Base-by-base conservation (phyloP, 2,888 invertebrate species). In the Ceramica pisi region DNA sequence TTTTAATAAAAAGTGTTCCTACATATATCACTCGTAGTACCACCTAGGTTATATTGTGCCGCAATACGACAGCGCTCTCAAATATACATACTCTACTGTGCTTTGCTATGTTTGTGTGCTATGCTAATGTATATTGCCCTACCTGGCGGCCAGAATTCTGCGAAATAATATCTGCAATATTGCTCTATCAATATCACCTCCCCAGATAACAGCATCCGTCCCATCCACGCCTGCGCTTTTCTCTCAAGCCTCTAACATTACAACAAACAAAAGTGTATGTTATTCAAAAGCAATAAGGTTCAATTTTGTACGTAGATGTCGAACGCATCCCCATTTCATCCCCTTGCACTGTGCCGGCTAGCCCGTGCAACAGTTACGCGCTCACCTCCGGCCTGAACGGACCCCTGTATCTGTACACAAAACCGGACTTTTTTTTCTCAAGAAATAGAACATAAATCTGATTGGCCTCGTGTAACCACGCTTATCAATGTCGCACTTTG, bases 221-320 rank as follows among this genome's bases (percentile, higher is more conserved):
- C 14, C 5, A 6, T n/a, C 41, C 68, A 67, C 74, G 74, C 74
- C 12, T 79, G 78, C 78, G 79, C 62, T 46, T 14, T 78, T 5
- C 12, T 12, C 26, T 23, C 51, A 14, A 50, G 53, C 60, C 63
- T 73, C 69, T 70, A 10, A 56, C 78, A 61, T 35, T 35, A 14
- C n/a, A 41, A 19, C 35, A 56, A 48, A 35, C 48, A 44, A 57
- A 14, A 21, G 4, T 23, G 21, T 50, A 41, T 23, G 21, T 38
- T 72, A 65, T 78, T 3, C 9, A 1, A 14, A 26, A 35, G 61
- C 12, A 26, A 68, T 68, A 78, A 57, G 48, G 68, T 46, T 19
- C 38, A 68, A 64, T 65, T 23, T 55, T 3, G 48, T 48, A 48
- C 9, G 50, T 31, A 26, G 2, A 14, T 21, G 16, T 61, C 53